Evolutionary conservation across 64 coral and sea anemone genomes (phyloP).

Genomic region (Anthopleura sola): DNA sequence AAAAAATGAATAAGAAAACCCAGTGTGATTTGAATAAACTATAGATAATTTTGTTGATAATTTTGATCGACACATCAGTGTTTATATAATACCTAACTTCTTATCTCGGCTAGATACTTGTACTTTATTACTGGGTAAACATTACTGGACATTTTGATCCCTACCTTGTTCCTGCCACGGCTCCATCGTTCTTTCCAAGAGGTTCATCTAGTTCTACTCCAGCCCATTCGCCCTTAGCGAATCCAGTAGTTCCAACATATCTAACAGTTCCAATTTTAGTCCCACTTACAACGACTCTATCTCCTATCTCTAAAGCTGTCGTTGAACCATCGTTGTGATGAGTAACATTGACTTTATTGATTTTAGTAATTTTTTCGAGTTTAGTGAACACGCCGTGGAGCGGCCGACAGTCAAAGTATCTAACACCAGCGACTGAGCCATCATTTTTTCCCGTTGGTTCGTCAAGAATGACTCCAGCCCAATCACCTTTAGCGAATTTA

Average conservation of each 20-base stretch:
- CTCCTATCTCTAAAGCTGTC: slow-evolving; percentile 73
- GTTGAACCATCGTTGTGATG: slow-evolving; percentile 22
- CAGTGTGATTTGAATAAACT: neutral
- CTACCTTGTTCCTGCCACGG: slow-evolving; percentile 97
- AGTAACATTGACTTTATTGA: slow-evolving; percentile 54
- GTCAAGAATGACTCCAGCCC: slow-evolving; percentile 91
- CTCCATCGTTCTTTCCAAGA: slow-evolving; percentile 93
- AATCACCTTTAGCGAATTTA: slow-evolving; percentile 94
- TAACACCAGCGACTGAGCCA: slow-evolving; percentile 82
- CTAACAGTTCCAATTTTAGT: slow-evolving; percentile 81
- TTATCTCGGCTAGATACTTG: neutral
- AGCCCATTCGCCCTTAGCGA: slow-evolving; percentile 96
- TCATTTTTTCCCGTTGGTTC: slow-evolving; percentile 93
- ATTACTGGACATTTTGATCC: neutral
- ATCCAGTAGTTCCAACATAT: slow-evolving; percentile 93
- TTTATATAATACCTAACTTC: neutral
- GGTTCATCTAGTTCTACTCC: slow-evolving; percentile 92
- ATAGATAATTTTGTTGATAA: neutral
- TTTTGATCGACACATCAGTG: neutral
- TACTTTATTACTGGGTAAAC: neutral
- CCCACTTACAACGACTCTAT: slow-evolving; percentile 87
- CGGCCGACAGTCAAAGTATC: slow-evolving; percentile 85
- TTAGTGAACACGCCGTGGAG: slow-evolving; percentile 92
- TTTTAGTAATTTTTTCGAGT: slow-evolving; percentile 81
- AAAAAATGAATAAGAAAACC: neutral